Evolutionary conservation across 2,797 vertebrate species (phyloP).

Genomic region (Salarias fasciatus): DNA sequence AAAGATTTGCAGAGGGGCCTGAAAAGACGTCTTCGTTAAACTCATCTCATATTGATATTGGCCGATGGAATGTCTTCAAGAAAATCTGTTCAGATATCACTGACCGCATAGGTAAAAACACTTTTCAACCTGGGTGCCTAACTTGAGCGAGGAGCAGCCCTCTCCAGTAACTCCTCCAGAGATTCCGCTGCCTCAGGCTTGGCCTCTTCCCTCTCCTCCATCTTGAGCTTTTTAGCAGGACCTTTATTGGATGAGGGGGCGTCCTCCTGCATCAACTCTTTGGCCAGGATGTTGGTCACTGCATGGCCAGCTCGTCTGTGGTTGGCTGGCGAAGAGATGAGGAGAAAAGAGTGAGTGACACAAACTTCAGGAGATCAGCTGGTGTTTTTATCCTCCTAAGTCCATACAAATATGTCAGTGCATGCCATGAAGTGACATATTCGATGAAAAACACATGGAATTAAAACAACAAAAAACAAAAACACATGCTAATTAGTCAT

Average conservation of each 20-base stretch:
- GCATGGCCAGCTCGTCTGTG: slow-evolving; percentile 88
- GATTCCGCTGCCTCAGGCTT: slow-evolving; percentile 66
- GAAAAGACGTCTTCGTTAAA: slow-evolving; percentile 14
- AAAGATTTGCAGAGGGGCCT: slow-evolving; percentile 24
- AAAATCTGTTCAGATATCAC: slow-evolving; percentile 23
- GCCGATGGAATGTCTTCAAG: slow-evolving; percentile 36
- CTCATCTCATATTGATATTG: slow-evolving; percentile 37
- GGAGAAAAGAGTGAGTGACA: neutral
- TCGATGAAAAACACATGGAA: slow-evolving; percentile 14
- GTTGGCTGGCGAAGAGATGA: slow-evolving; percentile 78
- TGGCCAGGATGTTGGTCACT: slow-evolving; percentile 89
- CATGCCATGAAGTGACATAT: slow-evolving; percentile 39
- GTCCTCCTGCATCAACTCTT: slow-evolving; percentile 89
- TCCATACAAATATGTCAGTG: slow-evolving; percentile 27
- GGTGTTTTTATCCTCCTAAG: neutral
- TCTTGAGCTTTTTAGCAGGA: slow-evolving; percentile 46
- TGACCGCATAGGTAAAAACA: slow-evolving; percentile 6
- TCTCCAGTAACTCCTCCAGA: slow-evolving; percentile 81
- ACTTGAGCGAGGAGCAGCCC: slow-evolving; percentile 58
- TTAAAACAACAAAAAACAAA: neutral
- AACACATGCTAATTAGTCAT: neutral
- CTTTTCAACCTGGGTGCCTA: slow-evolving; percentile 51
- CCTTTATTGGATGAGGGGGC: slow-evolving; percentile 51
- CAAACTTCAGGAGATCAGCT: neutral
- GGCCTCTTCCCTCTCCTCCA: slow-evolving; percentile 60